phyloP scores from a whole-genome alignment of 1,140 invertebrate species.

The Drosophila lacteicornis region DNA sequence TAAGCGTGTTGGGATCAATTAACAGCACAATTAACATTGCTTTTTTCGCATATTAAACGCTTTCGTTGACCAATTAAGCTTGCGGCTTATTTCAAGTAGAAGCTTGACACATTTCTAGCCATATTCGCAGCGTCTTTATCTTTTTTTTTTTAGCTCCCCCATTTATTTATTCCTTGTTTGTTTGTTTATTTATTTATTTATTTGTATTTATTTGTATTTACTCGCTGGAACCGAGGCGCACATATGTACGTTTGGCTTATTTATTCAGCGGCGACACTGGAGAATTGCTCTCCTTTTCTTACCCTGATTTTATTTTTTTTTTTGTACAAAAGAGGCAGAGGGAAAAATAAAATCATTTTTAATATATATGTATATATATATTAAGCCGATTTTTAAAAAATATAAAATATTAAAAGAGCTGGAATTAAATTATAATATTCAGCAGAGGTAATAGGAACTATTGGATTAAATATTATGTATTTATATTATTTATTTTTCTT shows the following conservation, averaged over 20 bases:
- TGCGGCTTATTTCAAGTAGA: constrained; percentile 7
- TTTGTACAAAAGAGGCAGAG: not conserved
- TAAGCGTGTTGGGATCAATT: constrained; percentile 10
- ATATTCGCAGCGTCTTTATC: not conserved
- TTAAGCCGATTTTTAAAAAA: not conserved
- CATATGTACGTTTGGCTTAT: constrained; percentile 41
- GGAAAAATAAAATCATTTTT: constrained; percentile 18
- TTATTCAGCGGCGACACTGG: constrained; percentile 48
- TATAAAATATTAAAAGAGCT: not conserved
- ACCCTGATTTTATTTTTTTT: not conserved
- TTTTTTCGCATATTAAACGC: constrained; percentile 4
- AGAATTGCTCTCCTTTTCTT: constrained; percentile 11
- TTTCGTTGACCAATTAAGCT: constrained; percentile 1
- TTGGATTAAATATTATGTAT: no score
- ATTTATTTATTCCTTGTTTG: constrained; percentile 20
- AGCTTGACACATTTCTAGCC: constrained; percentile 18
- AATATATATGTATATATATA: no score
- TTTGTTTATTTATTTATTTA: constrained; percentile 49
- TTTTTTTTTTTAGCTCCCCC: not conserved
- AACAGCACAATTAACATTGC: constrained; percentile 14
- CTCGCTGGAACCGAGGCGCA: constrained; percentile 27
- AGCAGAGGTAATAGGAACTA: no score
- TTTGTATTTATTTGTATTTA: constrained; percentile 58
- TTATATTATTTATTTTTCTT: no score
- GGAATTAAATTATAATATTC: not conserved